These are phyloP conservation scores for Campopleginae sp. DNA, from an alignment of 2,888 invertebrate genomes.

Conservation along the genomic window DNA sequence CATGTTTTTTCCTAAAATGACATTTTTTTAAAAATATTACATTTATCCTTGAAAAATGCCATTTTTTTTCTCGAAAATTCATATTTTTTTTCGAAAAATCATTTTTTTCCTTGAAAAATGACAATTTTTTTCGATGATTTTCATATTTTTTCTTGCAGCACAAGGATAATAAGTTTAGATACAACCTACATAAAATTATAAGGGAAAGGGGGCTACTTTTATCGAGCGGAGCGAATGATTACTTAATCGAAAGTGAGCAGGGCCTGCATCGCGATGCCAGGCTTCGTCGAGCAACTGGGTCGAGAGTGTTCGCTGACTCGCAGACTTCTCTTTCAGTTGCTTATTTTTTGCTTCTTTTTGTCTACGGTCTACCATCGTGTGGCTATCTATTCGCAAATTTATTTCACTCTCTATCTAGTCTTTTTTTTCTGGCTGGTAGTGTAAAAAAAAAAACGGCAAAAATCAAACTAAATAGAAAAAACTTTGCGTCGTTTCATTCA, in stretches of 20 bases:
- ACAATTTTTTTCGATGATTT: background rate
- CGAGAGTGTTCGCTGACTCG: slow-evolving; percentile 73
- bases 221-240: slow-evolving; percentile 73
- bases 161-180: slow-evolving; percentile 37
- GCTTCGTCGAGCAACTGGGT: slow-evolving; percentile 79
- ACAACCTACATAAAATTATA: slow-evolving; percentile 58
- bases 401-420: slow-evolving; percentile 47
- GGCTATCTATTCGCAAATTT: slow-evolving; percentile 65
- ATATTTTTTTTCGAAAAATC: no score
- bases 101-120: background rate
- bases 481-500: background rate
- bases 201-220: slow-evolving; percentile 67
- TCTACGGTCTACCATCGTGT: slow-evolving; percentile 67
- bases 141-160: slow-evolving; percentile 30
- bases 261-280: slow-evolving; percentile 71
- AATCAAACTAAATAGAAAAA: no score
- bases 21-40: background rate
- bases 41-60: background rate
- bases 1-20: background rate
- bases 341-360: slow-evolving; percentile 57
- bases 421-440: slow-evolving; percentile 8
- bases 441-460: background rate
- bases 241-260: slow-evolving; percentile 80
- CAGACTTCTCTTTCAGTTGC: slow-evolving; percentile 69
- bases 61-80: background rate